Base-by-base conservation (phyloP, 2,888 invertebrate species). In the Melanargia galathea region DNA sequence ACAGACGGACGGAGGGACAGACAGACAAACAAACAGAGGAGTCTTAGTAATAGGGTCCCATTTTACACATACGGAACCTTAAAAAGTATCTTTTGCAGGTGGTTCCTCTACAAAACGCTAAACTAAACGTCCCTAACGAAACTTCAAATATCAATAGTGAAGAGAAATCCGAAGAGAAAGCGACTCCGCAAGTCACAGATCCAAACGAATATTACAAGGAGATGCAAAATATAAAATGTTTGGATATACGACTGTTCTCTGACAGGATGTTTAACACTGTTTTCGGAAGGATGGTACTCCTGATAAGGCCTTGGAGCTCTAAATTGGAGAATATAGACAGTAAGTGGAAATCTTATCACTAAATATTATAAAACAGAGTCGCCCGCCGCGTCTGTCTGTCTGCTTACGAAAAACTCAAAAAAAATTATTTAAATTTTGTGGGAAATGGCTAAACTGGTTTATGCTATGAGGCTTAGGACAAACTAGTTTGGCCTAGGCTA, bases 261-360 rank as follows among this genome's bases (percentile, higher is more conserved):
- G 80, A 87, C 0, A 64, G 66, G 1, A 88, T 91, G 89, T 90
- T 90, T 71, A 33, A 77, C 4, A 83, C 82, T 1, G 18, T 40
- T 0, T 88, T 79, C 72, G 91, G 91, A 1, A 77, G 72, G 55
- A 58, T 91, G 69, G 87, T 90, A 8, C 63, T 91, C 18, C 60
- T 90, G 11, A 74, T 90, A 24, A 70, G 89, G n/a, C 82, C 87
- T 0, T 91, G 90, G 91, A 77, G 76, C 0, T 67, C 68, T n/a
- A 86, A 81, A 69, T 51, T 86, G 1, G 75, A 75, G 66, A 90
- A 90, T 72, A 83, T 91, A 66, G 79, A 80, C 66, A 75, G 90
- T 90, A 60, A 80, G 79, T 72, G 43, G 45, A 7, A 55, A 11
- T 20, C 20, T n/a, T 24, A 18, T 26, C n/a, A n/a, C n/a, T n/a